phyloP scores from a whole-genome alignment of 1,140 invertebrate species.

The Caerostris extrusa region DNA sequence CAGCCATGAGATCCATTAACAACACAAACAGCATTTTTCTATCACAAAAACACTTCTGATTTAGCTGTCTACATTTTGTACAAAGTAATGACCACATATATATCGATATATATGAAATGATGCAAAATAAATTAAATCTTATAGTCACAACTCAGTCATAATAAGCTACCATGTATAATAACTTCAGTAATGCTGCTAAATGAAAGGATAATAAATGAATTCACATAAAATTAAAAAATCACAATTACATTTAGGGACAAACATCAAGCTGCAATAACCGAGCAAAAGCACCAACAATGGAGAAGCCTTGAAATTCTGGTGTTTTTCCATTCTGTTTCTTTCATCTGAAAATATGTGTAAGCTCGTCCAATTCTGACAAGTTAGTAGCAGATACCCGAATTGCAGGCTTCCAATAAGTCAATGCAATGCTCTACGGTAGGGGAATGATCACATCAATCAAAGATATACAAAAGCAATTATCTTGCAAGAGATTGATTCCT shows the following conservation, averaged over 20 bases:
- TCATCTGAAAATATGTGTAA: background rate
- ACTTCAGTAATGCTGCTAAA: background rate
- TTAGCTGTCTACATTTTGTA: constrained; percentile 5
- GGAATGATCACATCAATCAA: background rate
- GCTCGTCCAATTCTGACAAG: constrained; percentile 19
- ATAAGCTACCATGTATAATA: background rate
- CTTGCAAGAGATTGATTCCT: background rate
- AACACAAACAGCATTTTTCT: constrained; percentile 27
- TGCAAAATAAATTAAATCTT: constrained; percentile 44
- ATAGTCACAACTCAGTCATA: constrained; percentile 26
- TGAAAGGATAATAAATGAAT: background rate
- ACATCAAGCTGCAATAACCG: background rate
- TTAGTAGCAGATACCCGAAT: background rate
- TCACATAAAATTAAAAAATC: background rate
- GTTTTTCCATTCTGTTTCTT: background rate
- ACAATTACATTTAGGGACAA: background rate
- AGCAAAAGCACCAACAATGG: constrained; percentile 30
- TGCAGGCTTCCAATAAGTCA: background rate
- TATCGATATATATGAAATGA: constrained; percentile 8
- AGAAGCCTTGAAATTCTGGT: background rate
- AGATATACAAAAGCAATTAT: background rate
- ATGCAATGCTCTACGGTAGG: constrained; percentile 22
- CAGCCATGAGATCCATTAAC: constrained; percentile 2
- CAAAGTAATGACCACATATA: background rate
- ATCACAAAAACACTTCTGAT: constrained; percentile 34